phyloP scores from a whole-genome alignment of 2,113 vertebrate genomes.

The Tachuris rubrigastra region DNA sequence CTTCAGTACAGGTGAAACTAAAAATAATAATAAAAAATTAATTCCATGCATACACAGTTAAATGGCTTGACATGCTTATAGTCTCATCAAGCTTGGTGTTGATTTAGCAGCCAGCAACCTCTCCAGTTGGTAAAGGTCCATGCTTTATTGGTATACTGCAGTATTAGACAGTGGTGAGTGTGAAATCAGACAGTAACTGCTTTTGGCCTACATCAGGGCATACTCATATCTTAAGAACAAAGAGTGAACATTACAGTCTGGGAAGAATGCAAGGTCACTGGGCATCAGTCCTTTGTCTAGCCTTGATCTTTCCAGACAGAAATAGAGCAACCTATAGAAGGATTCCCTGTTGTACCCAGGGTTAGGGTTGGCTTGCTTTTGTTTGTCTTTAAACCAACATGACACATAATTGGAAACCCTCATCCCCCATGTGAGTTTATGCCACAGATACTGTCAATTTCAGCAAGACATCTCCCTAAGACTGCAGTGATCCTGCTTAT shows the following conservation, averaged over 20 bases:
- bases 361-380: slow-evolving; percentile 8
- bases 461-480: slow-evolving; percentile 16
- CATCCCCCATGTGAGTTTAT: slow-evolving; percentile 26
- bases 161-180: slow-evolving; percentile 16
- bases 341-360: not conserved
- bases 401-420: not conserved
- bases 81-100: slow-evolving; percentile 60
- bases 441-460: slow-evolving; percentile 71
- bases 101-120: slow-evolving; percentile 58
- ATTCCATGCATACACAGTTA: slow-evolving; percentile 74
- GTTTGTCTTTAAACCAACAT: not conserved
- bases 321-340: not conserved
- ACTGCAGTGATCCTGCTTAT: slow-evolving; percentile 70
- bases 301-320: slow-evolving; percentile 4
- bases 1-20: slow-evolving; percentile 63
- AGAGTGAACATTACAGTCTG: not conserved
- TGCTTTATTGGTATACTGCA: slow-evolving; percentile 56
- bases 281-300: slow-evolving; percentile 24
- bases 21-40: slow-evolving; percentile 62
- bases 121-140: slow-evolving; percentile 37
- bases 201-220: slow-evolving; percentile 45
- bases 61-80: slow-evolving; percentile 69
- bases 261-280: slow-evolving; percentile 10
- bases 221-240: slow-evolving; percentile 6
- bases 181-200: slow-evolving; percentile 70